Percentiles rank a stretch among this genome's conserved stretches.
phyloP scores from a whole-genome alignment of 2,797 vertebrate species.

The Gallinago stenura region DNA sequence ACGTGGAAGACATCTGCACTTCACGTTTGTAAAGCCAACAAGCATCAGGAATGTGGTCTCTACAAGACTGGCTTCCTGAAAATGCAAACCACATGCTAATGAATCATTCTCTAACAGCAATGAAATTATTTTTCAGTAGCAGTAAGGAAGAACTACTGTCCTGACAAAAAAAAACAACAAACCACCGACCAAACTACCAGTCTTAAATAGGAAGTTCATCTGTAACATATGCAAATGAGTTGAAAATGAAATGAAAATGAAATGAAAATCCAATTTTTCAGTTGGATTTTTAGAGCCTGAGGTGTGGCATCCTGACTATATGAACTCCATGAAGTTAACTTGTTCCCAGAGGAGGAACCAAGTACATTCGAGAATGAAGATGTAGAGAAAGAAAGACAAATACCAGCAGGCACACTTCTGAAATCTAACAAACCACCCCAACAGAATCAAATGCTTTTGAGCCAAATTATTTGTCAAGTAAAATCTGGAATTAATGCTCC shows the following conservation, averaged over 20 bases:
- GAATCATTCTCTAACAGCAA: conserved; percentile 42
- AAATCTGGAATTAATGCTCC: background rate
- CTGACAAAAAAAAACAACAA: background rate
- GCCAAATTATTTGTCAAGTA: background rate
- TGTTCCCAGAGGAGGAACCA: background rate
- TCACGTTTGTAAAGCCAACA: background rate
- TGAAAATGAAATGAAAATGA: too few species aligned
- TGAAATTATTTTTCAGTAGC: conserved; percentile 6
- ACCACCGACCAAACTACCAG: background rate
- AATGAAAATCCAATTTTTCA: background rate
- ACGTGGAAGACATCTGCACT: conserved; percentile 10
- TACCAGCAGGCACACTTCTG: background rate
- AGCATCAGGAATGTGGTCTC: conserved; percentile 38
- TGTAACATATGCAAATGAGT: background rate
- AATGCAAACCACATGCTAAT: conserved; percentile 50
- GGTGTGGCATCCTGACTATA: background rate
- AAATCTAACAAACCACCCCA: background rate
- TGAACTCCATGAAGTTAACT: background rate
- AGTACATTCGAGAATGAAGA: background rate
- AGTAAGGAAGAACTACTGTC: background rate
- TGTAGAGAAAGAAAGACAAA: background rate
- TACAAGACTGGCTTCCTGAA: conserved; percentile 39
- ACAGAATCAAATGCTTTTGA: background rate
- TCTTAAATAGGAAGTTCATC: background rate
- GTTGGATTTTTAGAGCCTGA: background rate